These are phyloP conservation scores for Drosophila kokeensis DNA, from an alignment of 2,888 invertebrate species.

Conservation along the genomic window DNA sequence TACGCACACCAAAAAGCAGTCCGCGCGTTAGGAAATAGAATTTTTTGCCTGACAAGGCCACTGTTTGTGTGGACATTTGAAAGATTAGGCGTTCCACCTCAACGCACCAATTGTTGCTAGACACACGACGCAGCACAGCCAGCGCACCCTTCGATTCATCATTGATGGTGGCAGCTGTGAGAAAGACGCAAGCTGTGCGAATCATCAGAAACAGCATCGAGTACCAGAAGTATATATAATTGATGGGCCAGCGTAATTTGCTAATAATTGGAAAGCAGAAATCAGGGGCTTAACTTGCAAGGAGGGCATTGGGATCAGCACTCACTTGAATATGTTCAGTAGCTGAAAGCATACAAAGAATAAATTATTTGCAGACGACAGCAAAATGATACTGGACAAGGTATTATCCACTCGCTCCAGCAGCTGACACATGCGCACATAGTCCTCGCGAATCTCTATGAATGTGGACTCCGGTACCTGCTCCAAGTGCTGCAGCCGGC, in stretches of 20 bases:
- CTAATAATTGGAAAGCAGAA: constrained; percentile 56
- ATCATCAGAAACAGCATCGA: constrained; percentile 86
- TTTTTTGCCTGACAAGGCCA: constrained; percentile 87
- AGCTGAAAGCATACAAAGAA: constrained; percentile 91
- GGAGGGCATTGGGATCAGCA: not conserved
- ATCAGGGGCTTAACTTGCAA: no score
- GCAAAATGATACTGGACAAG: constrained; percentile 88
- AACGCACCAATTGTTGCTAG: constrained; percentile 81
- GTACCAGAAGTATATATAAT: constrained; percentile 86
- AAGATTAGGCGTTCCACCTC: constrained; percentile 87
- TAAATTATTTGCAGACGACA: constrained; percentile 90
- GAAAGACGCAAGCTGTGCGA: constrained; percentile 86
- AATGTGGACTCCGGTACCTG: constrained; percentile 85
- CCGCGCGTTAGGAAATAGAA: constrained; percentile 87
- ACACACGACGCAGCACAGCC: constrained; percentile 84
- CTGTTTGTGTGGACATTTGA: constrained; percentile 86
- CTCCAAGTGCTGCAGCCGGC: constrained; percentile 73
- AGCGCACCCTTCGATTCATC: constrained; percentile 87
- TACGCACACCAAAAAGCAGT: constrained; percentile 87
- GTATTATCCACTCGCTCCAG: constrained; percentile 88
- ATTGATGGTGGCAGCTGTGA: constrained; percentile 86
- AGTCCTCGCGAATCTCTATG: constrained; percentile 89
- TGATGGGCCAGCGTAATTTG: constrained; percentile 84
- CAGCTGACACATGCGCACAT: constrained; percentile 88
- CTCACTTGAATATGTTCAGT: constrained; percentile 86